Evolutionary conservation across 2,888 invertebrate species (phyloP), one percentile per base, ranked within the genome.

Genomic region (Drosophila nr. perissopoda): DNA sequence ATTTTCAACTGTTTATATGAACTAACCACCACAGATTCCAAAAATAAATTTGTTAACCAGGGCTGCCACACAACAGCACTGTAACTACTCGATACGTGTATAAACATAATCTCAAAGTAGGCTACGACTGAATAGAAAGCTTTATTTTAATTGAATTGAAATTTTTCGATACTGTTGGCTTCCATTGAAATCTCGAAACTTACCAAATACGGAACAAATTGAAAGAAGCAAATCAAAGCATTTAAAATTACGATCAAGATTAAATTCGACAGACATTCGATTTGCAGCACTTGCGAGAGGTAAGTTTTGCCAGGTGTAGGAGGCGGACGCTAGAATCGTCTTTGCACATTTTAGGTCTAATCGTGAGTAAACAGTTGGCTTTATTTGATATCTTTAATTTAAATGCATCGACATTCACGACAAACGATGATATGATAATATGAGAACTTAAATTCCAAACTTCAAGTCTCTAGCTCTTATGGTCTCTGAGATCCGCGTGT

Each of bases 331-430:
- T 27, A 27, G 27, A 27, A 27, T 27, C 3, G 27, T 27, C 27
- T 0, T 27, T 27, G 27, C 7, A 36, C 33, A 42, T 33, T 53
- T 59, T 31, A 21, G 40, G 52, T 42, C 64, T 58, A 65, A 59
- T 68, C 66, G 67, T 70, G 81, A 86, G 82, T 68, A 76, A 68
- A 68, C 76, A 70, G 76, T 70, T 70, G 5, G 13, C 34, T 5
- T 13, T 34, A 16, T 34, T 34, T 13, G 13, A 1, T 5, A 36
- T 36, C 18, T 18, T 2, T 2, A 36, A 6, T 16, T 36, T 36
- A 16, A 0, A 13, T 6, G 6, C 16, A 36, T 36, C 4, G 11
- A 11, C 1, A 34, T 34, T 34, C 11, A 34, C 33, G 10, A 11
- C n/a, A n/a, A 34, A 13, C 33, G 8, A 8, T 31, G 31, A 31